Percentiles rank a stretch among this genome's conserved stretches.
Conservation (phyloP, 2,888 invertebrate genomes). For the Drosophila hamatofila region DNA sequence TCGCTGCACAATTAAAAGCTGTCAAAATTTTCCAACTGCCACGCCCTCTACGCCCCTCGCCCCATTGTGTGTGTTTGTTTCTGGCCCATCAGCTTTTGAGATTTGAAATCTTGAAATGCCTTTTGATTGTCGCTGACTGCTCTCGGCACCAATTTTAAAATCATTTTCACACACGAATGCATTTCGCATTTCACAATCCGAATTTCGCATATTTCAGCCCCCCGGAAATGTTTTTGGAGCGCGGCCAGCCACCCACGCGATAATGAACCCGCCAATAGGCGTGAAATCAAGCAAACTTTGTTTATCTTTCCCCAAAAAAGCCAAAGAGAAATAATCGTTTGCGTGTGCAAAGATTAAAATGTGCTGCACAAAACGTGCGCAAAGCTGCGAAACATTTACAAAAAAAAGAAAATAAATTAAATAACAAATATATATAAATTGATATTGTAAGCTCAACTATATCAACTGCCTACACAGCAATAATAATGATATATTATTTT, state of each 20-base stretch:
- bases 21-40: conserved; percentile 67
- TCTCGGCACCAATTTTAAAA: conserved; percentile 73
- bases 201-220: conserved; percentile 32
- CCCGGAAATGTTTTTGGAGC: conserved; percentile 8
- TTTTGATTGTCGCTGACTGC: conserved; percentile 68
- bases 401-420: background rate
- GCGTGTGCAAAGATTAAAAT: conserved; percentile 70
- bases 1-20: conserved; percentile 78
- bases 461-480: conserved; percentile 34
- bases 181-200: conserved; percentile 47
- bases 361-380: conserved; percentile 29
- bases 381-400: conserved; percentile 11
- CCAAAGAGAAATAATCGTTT: conserved; percentile 44
- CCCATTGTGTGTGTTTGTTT: conserved; percentile 18
- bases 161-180: conserved; percentile 80
- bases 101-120: conserved; percentile 56
- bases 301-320: conserved; percentile 55
- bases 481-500: conserved; percentile 41
- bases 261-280: conserved; percentile 66
- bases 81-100: conserved; percentile 43
- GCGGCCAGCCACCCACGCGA: conserved; percentile 26
- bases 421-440: conserved; percentile 4
- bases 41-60: background rate
- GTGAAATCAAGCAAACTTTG: conserved; percentile 62
- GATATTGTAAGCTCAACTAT: conserved; percentile 17